These are phyloP conservation scores for Gambelia wislizenii DNA, from an alignment of 2,797 vertebrate species.

Conservation along the genomic window DNA sequence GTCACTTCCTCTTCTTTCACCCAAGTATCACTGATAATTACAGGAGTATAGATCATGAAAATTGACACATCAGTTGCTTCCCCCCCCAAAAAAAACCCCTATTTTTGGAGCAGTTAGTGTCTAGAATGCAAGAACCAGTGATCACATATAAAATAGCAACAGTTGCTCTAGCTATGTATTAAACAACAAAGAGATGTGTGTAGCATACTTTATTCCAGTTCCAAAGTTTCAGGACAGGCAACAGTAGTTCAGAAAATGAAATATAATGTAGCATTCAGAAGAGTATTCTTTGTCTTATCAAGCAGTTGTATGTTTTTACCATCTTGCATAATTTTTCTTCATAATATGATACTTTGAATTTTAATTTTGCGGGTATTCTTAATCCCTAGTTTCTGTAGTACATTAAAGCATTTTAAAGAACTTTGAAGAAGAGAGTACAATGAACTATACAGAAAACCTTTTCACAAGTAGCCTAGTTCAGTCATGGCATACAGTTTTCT, in stretches of 20 bases:
- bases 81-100: conserved; percentile 13
- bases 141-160: background rate
- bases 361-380: background rate
- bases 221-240: background rate
- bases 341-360: background rate
- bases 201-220: background rate
- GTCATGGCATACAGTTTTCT: background rate
- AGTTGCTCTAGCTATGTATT: conserved; percentile 1
- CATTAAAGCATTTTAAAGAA: background rate
- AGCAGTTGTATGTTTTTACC: background rate
- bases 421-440: background rate
- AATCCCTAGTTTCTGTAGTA: background rate
- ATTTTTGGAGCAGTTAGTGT: conserved; percentile 8
- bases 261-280: background rate
- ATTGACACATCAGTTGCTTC: background rate
- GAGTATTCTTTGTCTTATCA: background rate
- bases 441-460: no score
- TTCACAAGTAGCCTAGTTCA: background rate
- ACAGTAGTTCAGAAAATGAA: background rate
- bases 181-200: background rate
- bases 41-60: background rate
- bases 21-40: background rate
- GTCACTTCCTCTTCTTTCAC: background rate
- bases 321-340: background rate
- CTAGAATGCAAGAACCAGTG: background rate